A percentile compares a stretch with the other conserved stretches of the same genome.
These are phyloP conservation scores for Empidonax traillii DNA, from an alignment of 2,113 vertebrate genomes.

Conservation along the genomic window DNA sequence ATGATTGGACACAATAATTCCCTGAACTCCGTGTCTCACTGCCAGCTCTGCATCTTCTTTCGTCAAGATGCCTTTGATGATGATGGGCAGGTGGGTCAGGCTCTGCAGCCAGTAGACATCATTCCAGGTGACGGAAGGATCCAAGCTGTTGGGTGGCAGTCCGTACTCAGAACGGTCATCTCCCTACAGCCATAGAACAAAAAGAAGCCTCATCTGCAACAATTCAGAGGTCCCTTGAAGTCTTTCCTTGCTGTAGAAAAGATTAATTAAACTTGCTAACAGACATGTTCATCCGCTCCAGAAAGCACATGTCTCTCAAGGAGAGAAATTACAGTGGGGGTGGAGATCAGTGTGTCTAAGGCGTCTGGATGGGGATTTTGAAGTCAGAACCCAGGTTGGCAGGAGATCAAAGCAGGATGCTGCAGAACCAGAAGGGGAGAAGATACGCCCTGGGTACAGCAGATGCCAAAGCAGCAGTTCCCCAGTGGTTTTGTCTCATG, in stretches of 20 bases:
- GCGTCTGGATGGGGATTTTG: not conserved
- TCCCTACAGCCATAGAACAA: slow-evolving; percentile 62
- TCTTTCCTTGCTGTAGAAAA: not conserved
- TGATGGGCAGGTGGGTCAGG: slow-evolving; percentile 87
- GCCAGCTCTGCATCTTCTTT: slow-evolving; percentile 95
- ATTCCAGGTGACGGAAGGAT: slow-evolving; percentile 88
- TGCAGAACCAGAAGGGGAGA: not conserved
- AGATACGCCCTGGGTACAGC: not conserved
- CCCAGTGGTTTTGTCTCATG: not conserved
- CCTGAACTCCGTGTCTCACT: slow-evolving; percentile 85
- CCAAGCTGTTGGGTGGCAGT: slow-evolving; percentile 78
- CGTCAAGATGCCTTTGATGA: slow-evolving; percentile 96
- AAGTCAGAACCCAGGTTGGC: not conserved
- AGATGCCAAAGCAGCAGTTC: slow-evolving; percentile 2
- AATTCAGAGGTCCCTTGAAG: not conserved
- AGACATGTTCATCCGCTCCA: not conserved
- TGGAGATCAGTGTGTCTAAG: not conserved
- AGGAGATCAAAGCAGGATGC: not conserved
- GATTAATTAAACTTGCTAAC: not conserved
- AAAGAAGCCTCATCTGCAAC: not conserved
- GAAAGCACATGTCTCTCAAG: not conserved
- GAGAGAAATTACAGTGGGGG: not conserved
- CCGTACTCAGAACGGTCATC: slow-evolving; percentile 61
- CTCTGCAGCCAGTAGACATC: slow-evolving; percentile 88
- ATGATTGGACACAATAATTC: slow-evolving; percentile 95